These are phyloP conservation scores for Channa striata DNA, from an alignment of 2,797 vertebrate species.

Conservation along the genomic window DNA sequence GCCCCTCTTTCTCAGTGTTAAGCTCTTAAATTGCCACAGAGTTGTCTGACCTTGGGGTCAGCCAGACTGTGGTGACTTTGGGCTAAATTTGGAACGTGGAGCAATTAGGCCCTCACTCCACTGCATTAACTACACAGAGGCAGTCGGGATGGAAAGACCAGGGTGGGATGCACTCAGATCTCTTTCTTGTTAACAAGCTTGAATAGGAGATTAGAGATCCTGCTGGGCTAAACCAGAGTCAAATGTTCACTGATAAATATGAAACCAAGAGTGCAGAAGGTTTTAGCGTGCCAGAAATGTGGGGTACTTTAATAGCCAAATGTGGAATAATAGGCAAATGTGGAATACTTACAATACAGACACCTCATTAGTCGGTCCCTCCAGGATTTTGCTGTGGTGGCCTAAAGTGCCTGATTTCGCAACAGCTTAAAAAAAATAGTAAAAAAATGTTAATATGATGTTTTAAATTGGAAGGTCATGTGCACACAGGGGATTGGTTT, in stretches of 20 bases:
- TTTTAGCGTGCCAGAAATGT: background rate
- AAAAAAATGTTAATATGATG: no score
- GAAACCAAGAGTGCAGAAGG: background rate
- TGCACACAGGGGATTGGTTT: no score
- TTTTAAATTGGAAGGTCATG: no score
- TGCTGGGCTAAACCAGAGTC: background rate
- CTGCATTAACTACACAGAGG: conserved; percentile 48
- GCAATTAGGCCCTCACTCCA: conserved; percentile 64
- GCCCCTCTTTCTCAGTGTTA: conserved; percentile 40
- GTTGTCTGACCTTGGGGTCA: conserved; percentile 71
- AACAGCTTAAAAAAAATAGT: no score
- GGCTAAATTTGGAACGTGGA: conserved; percentile 73
- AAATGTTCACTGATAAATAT: conserved; percentile 8
- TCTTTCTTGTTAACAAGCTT: conserved; percentile 23
- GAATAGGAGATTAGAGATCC: conserved; percentile 2
- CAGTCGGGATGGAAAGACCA: background rate
- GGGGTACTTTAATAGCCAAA: no score
- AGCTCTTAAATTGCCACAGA: conserved; percentile 66
- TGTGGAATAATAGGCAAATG: no score
- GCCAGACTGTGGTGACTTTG: conserved; percentile 62
- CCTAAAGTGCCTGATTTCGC: no score
- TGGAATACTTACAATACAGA: no score
- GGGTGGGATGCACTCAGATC: conserved; percentile 23
- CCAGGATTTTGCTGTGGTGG: no score
- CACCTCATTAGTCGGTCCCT: no score